Evolutionary conservation across 2,888 invertebrate genomes (phyloP).

Genomic region (Aphodius granarius): DNA sequence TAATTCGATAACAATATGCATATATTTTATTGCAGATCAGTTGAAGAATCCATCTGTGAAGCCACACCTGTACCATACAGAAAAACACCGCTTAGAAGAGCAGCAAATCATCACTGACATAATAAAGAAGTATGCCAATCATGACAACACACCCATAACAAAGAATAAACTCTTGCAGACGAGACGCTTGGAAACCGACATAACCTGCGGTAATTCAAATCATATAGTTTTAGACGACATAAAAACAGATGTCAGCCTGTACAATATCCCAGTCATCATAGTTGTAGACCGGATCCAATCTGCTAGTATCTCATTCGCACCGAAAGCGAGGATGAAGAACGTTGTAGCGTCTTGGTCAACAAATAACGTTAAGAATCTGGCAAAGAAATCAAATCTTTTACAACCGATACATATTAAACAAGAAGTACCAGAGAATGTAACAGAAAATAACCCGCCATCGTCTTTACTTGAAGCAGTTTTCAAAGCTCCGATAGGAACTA

Average conservation of each 20-base stretch:
- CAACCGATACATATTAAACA: neutral
- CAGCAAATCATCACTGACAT: conserved; percentile 11
- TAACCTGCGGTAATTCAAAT: conserved; percentile 16
- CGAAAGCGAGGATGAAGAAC: conserved; percentile 3
- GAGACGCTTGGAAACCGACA: conserved; percentile 14
- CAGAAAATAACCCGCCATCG: neutral
- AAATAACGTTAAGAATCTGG: neutral
- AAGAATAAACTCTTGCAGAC: conserved; percentile 21
- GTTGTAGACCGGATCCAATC: conserved; percentile 17
- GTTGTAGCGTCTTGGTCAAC: conserved; percentile 17
- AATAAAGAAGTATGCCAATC: conserved; percentile 20
- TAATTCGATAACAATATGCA: neutral
- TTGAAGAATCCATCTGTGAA: conserved; percentile 11
- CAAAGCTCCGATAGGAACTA: neutral
- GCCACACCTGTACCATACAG: conserved; percentile 22
- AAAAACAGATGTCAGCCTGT: conserved; percentile 21
- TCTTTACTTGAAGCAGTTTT: neutral
- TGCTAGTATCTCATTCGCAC: conserved; percentile 19
- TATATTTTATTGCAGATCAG: conserved; percentile 16
- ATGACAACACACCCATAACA: conserved; percentile 20
- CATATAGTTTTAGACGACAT: conserved; percentile 25
- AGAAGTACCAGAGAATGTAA: neutral
- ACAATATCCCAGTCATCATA: conserved; percentile 22
- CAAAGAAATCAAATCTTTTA: neutral
- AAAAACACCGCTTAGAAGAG: conserved; percentile 17